These are phyloP conservation scores for Calephelis nemesis DNA, from an alignment of 1,140 invertebrate genomes.

Conservation along the genomic window DNA sequence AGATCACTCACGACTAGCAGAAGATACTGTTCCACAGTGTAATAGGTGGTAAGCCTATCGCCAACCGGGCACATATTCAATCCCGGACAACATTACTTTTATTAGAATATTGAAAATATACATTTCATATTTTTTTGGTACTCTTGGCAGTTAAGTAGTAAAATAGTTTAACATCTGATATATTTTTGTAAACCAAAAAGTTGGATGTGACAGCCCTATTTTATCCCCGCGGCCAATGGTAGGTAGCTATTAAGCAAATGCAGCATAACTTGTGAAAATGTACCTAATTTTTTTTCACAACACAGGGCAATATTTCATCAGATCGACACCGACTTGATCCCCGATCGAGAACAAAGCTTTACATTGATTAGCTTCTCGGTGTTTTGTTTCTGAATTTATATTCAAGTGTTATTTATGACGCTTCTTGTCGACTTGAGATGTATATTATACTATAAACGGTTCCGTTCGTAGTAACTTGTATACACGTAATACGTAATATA, in stretches of 20 bases:
- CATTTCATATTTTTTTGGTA: no score
- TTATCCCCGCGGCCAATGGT: conserved; percentile 16
- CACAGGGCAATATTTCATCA: conserved; percentile 43
- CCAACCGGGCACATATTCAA: no score
- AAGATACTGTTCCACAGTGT: no score
- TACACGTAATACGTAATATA: conserved; percentile 5
- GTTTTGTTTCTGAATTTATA: conserved; percentile 16
- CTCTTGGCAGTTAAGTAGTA: no score
- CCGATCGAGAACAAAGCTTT: conserved; percentile 28
- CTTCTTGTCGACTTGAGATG: conserved; percentile 8
- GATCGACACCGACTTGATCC: conserved; percentile 34
- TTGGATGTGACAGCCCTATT: conserved; percentile 23
- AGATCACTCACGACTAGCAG: no score
- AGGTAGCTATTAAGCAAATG: conserved; percentile 36
- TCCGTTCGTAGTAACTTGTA: not conserved
- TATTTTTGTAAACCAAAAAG: no score
- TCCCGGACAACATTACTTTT: no score
- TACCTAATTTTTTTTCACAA: conserved; percentile 30
- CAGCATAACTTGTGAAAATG: conserved; percentile 32
- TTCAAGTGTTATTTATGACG: conserved; percentile 11
- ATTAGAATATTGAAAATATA: no score
- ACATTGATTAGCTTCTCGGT: conserved; percentile 28
- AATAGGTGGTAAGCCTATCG: no score
- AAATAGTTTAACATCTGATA: no score
- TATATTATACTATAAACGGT: conserved; percentile 4